Evolutionary conservation across 2,113 vertebrate species (phyloP).

Genomic region (Pyrgilauda ruficollis): DNA sequence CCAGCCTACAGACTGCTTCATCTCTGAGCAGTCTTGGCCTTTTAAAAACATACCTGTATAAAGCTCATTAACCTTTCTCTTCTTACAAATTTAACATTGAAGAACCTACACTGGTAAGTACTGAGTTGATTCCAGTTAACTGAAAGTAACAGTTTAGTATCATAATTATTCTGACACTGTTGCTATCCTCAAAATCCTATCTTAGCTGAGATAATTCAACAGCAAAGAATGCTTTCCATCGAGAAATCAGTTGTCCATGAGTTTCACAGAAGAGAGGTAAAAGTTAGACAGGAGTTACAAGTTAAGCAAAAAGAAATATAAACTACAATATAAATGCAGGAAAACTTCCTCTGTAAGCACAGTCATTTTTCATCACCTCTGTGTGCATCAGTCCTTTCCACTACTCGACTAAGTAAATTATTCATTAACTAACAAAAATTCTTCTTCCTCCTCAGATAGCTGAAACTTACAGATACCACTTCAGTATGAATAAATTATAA

Average conservation of each 20-base stretch:
- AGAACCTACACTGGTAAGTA: neutral
- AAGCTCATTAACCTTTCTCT: neutral
- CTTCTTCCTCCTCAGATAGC: neutral
- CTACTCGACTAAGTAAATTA: neutral
- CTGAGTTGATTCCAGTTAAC: neutral
- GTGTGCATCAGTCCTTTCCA: neutral
- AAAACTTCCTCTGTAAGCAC: neutral
- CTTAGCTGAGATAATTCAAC: neutral
- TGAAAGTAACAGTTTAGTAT: neutral
- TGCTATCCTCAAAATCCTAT: neutral
- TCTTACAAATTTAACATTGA: neutral
- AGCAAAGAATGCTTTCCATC: neutral
- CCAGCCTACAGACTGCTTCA: neutral
- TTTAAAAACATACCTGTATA: neutral
- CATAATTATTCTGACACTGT: neutral
- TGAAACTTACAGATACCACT: neutral
- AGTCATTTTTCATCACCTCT: neutral
- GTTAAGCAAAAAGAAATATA: neutral
- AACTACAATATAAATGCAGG: neutral
- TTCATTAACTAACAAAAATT: neutral
- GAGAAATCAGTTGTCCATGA: neutral
- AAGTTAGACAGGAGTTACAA: neutral
- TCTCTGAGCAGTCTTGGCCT: neutral
- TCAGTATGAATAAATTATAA: slow-evolving; percentile 7
- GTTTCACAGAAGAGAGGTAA: neutral